These are phyloP conservation scores for Anguilla obscura DNA, from an alignment of 2,797 vertebrate species.

Conservation along the genomic window DNA sequence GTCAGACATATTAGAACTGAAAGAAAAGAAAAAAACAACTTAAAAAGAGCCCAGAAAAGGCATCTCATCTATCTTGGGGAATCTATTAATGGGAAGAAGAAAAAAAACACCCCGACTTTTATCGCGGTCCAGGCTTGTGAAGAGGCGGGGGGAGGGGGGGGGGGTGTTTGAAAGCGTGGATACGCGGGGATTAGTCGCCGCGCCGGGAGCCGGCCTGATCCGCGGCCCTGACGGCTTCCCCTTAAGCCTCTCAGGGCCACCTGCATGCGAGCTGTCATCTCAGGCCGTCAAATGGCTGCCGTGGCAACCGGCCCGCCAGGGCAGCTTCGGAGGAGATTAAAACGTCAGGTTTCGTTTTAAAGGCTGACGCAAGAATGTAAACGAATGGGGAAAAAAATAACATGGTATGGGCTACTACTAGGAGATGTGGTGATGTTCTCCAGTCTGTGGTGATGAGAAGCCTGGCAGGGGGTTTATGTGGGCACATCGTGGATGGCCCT, in stretches of 20 bases:
- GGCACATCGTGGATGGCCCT: background rate
- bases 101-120: conserved; percentile 21
- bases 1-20: background rate
- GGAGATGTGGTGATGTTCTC: background rate
- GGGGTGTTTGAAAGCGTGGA: conserved; percentile 5
- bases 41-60: background rate
- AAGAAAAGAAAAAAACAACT: background rate
- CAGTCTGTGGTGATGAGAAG: background rate
- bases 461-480: background rate
- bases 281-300: background rate
- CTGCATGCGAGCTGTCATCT: conserved; percentile 6
- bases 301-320: conserved; percentile 14
- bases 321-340: conserved; percentile 22
- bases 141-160: background rate
- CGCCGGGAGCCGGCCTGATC: conserved; percentile 27
- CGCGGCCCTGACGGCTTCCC: conserved; percentile 13
- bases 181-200: background rate
- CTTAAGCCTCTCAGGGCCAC: background rate
- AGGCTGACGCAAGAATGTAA: background rate
- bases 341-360: conserved; percentile 9
- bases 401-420: background rate
- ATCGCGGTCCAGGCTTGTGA: background rate
- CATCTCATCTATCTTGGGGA: background rate
- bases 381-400: conserved; percentile 8
- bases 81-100: conserved; percentile 8